phyloP scores from a whole-genome alignment of 2,113 vertebrate genomes.

The Seriola aureovittata region DNA sequence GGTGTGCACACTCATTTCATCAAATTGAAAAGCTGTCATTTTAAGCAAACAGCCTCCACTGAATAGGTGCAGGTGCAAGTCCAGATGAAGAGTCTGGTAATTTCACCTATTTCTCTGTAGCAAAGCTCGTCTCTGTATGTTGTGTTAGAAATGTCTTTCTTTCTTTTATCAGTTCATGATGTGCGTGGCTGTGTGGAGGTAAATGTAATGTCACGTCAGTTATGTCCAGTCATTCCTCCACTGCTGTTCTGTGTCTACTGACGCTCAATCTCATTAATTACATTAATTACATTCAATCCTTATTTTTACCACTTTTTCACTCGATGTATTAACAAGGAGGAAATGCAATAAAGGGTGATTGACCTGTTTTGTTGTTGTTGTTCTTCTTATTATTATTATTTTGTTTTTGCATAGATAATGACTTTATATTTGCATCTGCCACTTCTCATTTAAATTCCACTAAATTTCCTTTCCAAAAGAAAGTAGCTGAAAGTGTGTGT shows the following conservation, averaged over 20 bases:
- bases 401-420: slow-evolving; percentile 23
- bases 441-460: slow-evolving; percentile 43
- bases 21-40: slow-evolving; percentile 76
- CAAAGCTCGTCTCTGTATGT: slow-evolving; percentile 20
- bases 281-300: background rate
- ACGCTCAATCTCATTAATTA: slow-evolving; percentile 1
- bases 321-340: background rate
- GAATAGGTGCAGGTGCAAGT: slow-evolving; percentile 77
- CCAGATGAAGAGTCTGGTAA: slow-evolving; percentile 54
- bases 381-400: background rate
- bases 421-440: slow-evolving; percentile 39
- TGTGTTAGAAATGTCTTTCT: slow-evolving; percentile 14
- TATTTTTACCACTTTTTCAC: background rate
- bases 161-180: slow-evolving; percentile 11
- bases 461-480: slow-evolving; percentile 8
- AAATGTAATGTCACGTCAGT: slow-evolving; percentile 25
- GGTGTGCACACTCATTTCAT: slow-evolving; percentile 77
- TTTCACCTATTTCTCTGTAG: slow-evolving; percentile 43
- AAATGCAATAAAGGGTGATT: slow-evolving; percentile 16
- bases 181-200: background rate
- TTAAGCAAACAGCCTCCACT: slow-evolving; percentile 62
- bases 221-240: slow-evolving; percentile 16
- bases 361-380: background rate
- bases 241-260: background rate
- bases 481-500: slow-evolving; percentile 19